These are phyloP conservation scores for Taxidea taxus DNA, from an alignment of 2,113 vertebrate species.

Conservation along the genomic window DNA sequence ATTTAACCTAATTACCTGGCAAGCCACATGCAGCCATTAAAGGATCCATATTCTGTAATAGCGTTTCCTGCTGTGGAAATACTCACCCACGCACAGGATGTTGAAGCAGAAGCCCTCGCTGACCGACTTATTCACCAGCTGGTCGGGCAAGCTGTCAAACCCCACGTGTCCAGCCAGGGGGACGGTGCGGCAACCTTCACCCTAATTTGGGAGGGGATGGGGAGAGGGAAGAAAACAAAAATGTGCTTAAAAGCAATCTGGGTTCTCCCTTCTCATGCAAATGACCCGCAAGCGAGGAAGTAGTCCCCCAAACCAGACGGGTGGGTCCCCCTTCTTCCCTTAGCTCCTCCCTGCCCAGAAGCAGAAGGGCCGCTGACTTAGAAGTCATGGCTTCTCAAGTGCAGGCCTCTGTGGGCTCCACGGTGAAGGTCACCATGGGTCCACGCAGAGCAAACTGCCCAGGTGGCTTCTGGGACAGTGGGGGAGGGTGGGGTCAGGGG, in stretches of 20 bases:
- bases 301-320: background rate
- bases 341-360: background rate
- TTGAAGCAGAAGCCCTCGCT: slow-evolving; percentile 99
- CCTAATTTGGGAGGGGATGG: slow-evolving; percentile 80
- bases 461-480: background rate
- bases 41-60: slow-evolving; percentile 75
- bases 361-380: slow-evolving; percentile 10
- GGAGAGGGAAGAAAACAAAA: slow-evolving; percentile 45
- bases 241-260: slow-evolving; percentile 13
- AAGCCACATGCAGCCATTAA: slow-evolving; percentile 74
- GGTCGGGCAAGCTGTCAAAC: slow-evolving; percentile 99
- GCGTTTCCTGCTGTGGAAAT: slow-evolving; percentile 82
- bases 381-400: background rate
- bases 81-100: slow-evolving; percentile 99
- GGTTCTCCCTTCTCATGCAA: background rate
- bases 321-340: background rate
- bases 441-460: background rate
- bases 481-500: background rate
- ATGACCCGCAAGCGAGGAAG: background rate
- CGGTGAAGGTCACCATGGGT: background rate
- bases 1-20: slow-evolving; percentile 75
- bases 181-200: slow-evolving; percentile 93
- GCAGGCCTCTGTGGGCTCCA: background rate
- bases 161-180: slow-evolving; percentile 97
- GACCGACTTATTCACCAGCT: slow-evolving; percentile 99